Evolutionary conservation across 2,888 invertebrate species (phyloP), one percentile per base, ranked within the genome.

Genomic region (Eupithecia vulgata): DNA sequence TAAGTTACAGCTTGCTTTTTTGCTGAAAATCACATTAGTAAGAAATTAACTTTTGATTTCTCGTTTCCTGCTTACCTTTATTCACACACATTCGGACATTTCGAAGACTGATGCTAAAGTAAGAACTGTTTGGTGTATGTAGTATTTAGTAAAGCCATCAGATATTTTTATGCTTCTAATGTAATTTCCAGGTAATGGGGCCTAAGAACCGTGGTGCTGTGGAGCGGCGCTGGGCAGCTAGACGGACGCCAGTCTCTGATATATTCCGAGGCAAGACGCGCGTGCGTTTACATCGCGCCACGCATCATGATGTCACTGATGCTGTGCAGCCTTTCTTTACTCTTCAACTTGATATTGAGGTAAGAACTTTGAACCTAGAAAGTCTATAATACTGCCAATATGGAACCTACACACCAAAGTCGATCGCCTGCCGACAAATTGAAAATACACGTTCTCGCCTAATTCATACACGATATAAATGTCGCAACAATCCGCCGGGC

Each of bases 241-340:
- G 92, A 0, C 96, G 97, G 83, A 98, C 99, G 45, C 99, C 99
- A 0, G 95, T 99, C 21, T 98, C 98, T 59, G 97, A 98, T 84
- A 98, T 99, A 78, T 99, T 99, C 94, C 97, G 98, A 79, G 99
- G 99, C 65, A 97, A 98, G 85, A 95, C 98, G 78, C 96, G 98
- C 75, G 97, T 98, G 62, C 96, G 97, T 15, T 95, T 99, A 76
- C 96, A 96, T 80, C 95, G 97, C 75, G 95, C 96, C 13, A 95
- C 96, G 17, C 85, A 92, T 81, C 90, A 92, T 35, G 96, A 96
- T 86, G 96, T 97, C 80, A 98, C 98, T 0, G 98, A 98, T 87
- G 98, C 97, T 80, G 97, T 99, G 78, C 98, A 99, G 90, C 99
- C 99, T 0, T 99, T 99, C 94, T 99, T 99, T 89, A 98, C 99